Evolutionary conservation across 2,797 vertebrate genomes (phyloP), one percentile per base, ranked within the genome.

Genomic region (Cephalopachus bancanus): DNA sequence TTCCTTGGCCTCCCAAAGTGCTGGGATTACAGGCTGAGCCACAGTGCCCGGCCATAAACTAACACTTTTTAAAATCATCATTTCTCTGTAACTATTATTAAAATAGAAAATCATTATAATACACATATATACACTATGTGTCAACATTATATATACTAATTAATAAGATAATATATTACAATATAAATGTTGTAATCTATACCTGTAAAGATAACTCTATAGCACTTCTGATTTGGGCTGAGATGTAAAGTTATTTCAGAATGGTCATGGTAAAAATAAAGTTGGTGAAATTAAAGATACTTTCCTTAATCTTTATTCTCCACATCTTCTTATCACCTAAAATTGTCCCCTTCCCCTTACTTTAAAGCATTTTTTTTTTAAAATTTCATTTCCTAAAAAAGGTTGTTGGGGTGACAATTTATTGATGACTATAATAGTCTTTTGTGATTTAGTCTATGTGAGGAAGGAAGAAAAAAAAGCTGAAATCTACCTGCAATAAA

Each of bases 241-340:
- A 64, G 4, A 78, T 8, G 16, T 33, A 53, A 92, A 88, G 74
- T 75, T 33, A 76, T 89, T 93, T 81, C 75, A 64, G 76, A 95
- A 24, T 44, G 30, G 55, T 75, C 8, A 44, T 51, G 24, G 10
- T 80, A 62, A 89, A 90, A 75, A 64, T 89, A 84, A 95, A 86
- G 30, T 22, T 44, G 19, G 1, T 60, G 28, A 81, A 57, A 91
- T 87, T 28, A 67, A 81, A 5, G 55, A 30, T 44, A 57, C 87
- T 83, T 28, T 69, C 9, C 6, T 71, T 60, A 75, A 67, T 80
- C 49, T 7, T 91, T 80, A 59, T 93, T 88, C 37, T 91, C 20
- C 3, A 44, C 0, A 15, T 64, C 69, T 94, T 44, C 10, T 69
- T 60, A n/a, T 83, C 15, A 57, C 57, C 7, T 83, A 59, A 86